Percentiles rank a stretch among this genome's conserved stretches.
Conservation (phyloP, 2,113 vertebrate genomes). For the Perccottus glenii region DNA sequence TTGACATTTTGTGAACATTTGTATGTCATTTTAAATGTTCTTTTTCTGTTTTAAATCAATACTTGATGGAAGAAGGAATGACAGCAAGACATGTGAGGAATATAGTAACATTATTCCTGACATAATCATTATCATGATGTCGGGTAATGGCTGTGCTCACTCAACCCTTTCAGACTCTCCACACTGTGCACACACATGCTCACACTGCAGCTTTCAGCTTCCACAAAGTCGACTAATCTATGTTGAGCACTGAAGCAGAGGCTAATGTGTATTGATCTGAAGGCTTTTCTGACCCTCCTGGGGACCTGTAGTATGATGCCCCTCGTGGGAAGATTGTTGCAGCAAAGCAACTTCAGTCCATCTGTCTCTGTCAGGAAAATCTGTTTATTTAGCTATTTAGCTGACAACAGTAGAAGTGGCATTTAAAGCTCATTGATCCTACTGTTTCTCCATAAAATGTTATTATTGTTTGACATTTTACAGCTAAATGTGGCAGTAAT, state of each 20-base stretch:
- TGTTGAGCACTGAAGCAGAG: conserved; percentile 43
- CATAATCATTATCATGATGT: conserved; percentile 13
- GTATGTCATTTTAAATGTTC: not conserved
- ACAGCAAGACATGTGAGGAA: conserved; percentile 3
- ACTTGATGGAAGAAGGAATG: not conserved
- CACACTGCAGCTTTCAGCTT: conserved; percentile 28
- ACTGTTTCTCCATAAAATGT: not conserved
- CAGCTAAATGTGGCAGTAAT: not conserved
- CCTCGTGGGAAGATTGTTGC: conserved; percentile 51
- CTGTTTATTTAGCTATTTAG: conserved; percentile 14
- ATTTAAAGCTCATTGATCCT: conserved; percentile 20
- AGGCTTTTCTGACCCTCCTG: conserved; percentile 48
- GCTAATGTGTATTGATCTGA: conserved; percentile 76
- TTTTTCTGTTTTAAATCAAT: conserved; percentile 5
- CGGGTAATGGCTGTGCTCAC: conserved; percentile 9
- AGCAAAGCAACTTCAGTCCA: conserved; percentile 45
- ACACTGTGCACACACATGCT: too few species aligned
- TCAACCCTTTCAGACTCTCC: conserved; percentile 20
- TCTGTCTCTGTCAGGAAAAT: conserved; percentile 57
- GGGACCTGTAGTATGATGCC: conserved; percentile 56
- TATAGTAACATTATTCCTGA: conserved; percentile 19
- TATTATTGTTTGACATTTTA: conserved; percentile 6
- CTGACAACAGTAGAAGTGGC: conserved; percentile 9
- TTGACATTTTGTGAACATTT: not conserved
- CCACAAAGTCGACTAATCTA: conserved; percentile 55